Percentiles rank a stretch among this genome's conserved stretches.
phyloP scores from a whole-genome alignment of 2,797 vertebrate genomes.

The Hyperoplus immaculatus region DNA sequence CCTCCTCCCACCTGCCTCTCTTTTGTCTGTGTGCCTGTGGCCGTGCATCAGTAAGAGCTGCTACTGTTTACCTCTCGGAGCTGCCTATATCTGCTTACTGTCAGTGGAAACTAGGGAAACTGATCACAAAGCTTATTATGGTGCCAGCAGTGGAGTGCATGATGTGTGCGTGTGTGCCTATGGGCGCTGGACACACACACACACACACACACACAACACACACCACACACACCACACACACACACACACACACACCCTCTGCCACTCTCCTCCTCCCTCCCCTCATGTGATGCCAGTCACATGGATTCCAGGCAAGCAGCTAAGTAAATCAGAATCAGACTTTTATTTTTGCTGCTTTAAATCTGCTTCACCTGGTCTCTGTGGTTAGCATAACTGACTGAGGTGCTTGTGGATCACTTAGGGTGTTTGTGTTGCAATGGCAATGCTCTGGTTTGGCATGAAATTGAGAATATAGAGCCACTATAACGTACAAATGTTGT shows the following conservation, averaged over 20 bases:
- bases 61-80: constrained; percentile 79
- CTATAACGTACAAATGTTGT: not conserved
- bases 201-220: constrained; percentile 2
- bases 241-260: constrained; percentile 25
- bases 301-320: constrained; percentile 86
- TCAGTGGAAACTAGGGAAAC: constrained; percentile 84
- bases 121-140: constrained; percentile 84
- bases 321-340: constrained; percentile 87
- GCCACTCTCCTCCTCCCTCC: constrained; percentile 56
- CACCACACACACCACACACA: not conserved
- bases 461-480: not conserved
- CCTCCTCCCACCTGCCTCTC: constrained; percentile 41
- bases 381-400: constrained; percentile 62
- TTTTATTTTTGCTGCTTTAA: constrained; percentile 86
- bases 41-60: constrained; percentile 65
- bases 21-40: constrained; percentile 54
- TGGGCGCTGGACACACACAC: constrained; percentile 23
- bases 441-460: constrained; percentile 3
- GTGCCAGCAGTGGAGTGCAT: constrained; percentile 63
- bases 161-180: constrained; percentile 44
- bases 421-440: constrained; percentile 11
- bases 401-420: constrained; percentile 47
- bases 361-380: constrained; percentile 73
- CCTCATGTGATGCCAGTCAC: constrained; percentile 87
- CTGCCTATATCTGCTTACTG: constrained; percentile 81